These are phyloP conservation scores for Palloptera scutellata DNA, from an alignment of 2,888 invertebrate genomes.

Conservation along the genomic window DNA sequence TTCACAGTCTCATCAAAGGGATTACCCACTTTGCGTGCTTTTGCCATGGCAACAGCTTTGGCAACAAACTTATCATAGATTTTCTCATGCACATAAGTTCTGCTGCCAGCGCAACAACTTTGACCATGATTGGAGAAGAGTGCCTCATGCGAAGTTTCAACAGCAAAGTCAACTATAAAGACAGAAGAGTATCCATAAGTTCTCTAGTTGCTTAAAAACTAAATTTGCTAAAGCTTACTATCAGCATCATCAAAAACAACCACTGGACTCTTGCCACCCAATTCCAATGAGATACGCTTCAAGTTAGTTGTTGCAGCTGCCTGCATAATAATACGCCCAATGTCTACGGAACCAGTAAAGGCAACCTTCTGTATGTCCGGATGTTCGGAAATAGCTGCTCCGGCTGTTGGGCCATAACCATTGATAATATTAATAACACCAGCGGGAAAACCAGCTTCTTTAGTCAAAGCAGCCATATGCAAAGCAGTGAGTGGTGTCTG, in stretches of 20 bases:
- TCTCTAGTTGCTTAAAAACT: neutral
- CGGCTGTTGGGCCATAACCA: slow-evolving; percentile 79
- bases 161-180: slow-evolving; percentile 69
- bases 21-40: slow-evolving; percentile 79
- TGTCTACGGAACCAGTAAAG: slow-evolving; percentile 79
- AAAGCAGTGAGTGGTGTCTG: slow-evolving; percentile 84
- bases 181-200: too few relatives aligned
- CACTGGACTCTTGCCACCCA: slow-evolving; percentile 90
- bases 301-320: slow-evolving; percentile 80
- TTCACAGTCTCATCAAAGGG: slow-evolving; percentile 74
- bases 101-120: slow-evolving; percentile 85
- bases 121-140: slow-evolving; percentile 81
- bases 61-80: slow-evolving; percentile 88
- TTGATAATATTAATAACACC: slow-evolving; percentile 80
- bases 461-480: slow-evolving; percentile 74
- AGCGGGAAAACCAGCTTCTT: slow-evolving; percentile 82
- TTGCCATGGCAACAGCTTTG: slow-evolving; percentile 75
- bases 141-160: slow-evolving; percentile 71
- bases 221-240: slow-evolving; percentile 65
- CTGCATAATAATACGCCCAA: slow-evolving; percentile 63
- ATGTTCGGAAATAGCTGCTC: slow-evolving; percentile 75
- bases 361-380: slow-evolving; percentile 78
- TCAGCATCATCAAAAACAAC: slow-evolving; percentile 84
- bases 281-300: slow-evolving; percentile 83
- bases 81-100: slow-evolving; percentile 86